Evolutionary conservation across 1,140 invertebrate genomes (phyloP).

Genomic region (Bombus ignitus): DNA sequence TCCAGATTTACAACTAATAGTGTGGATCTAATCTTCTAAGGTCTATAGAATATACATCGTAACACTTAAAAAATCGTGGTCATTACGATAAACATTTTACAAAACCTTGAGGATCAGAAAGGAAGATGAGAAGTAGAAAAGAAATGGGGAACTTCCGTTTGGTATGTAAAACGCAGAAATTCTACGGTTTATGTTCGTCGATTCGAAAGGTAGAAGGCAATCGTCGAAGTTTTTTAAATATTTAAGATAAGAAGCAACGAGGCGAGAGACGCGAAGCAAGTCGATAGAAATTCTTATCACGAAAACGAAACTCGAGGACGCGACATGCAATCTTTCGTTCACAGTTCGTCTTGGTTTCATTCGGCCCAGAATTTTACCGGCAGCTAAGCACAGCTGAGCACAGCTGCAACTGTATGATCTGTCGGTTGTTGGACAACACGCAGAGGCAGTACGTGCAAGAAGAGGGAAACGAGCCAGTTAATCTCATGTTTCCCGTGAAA

Average conservation of each 20-base stretch:
- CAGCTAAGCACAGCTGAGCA: too few species aligned
- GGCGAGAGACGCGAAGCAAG: not conserved
- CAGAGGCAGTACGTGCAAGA: constrained; percentile 19
- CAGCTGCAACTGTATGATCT: constrained; percentile 26
- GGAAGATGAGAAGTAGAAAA: not conserved
- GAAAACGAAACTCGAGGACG: not conserved
- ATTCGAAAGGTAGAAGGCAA: not conserved
- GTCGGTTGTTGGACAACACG: not conserved
- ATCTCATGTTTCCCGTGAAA: not conserved
- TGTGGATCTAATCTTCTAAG: too few species aligned
- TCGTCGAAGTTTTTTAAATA: constrained; percentile 1
- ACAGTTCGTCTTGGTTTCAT: not conserved
- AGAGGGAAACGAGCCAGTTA: constrained; percentile 11
- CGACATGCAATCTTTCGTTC: not conserved
- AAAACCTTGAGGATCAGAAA: too few species aligned
- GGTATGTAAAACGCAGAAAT: not conserved
- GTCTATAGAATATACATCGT: not conserved
- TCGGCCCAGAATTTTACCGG: not conserved
- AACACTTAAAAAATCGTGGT: not conserved
- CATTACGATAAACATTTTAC: too few species aligned
- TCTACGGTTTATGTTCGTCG: not conserved
- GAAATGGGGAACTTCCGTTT: not conserved
- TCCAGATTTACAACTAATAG: too few species aligned
- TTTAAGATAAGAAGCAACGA: not conserved
- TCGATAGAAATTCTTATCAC: constrained; percentile 7